A percentile compares a stretch with the other conserved stretches of the same genome.
These are phyloP conservation scores for Pagrus major DNA, from an alignment of 2,113 vertebrate genomes.

Conservation along the genomic window DNA sequence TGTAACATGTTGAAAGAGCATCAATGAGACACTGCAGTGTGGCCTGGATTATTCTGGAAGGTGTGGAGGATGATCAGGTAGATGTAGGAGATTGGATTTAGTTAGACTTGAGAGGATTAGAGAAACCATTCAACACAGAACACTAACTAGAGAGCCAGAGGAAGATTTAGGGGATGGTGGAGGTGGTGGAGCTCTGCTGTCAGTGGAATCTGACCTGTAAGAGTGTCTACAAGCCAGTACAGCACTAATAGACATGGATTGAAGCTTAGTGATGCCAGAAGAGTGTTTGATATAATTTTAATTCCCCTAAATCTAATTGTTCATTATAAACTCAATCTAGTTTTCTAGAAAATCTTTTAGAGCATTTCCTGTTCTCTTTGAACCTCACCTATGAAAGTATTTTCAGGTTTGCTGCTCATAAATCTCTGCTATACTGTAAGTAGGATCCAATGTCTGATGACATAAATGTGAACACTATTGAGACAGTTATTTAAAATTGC, in stretches of 20 bases:
- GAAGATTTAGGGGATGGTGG: constrained; percentile 35
- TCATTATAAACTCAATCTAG: too few species aligned
- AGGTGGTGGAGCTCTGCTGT: neutral
- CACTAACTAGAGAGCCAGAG: constrained; percentile 34
- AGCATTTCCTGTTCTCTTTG: too few species aligned
- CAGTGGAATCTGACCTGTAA: neutral
- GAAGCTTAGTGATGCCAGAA: neutral
- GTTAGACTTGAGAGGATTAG: constrained; percentile 68
- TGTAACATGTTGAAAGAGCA: constrained; percentile 7
- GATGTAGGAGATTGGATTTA: constrained; percentile 47
- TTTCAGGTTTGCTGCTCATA: neutral
- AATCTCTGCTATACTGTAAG: neutral
- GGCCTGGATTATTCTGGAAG: constrained; percentile 51
- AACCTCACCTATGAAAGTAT: neutral
- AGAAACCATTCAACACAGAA: constrained; percentile 46
- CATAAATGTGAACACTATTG: neutral
- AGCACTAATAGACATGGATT: neutral
- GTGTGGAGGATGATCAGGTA: constrained; percentile 27
- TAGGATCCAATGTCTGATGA: neutral
- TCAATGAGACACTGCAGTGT: neutral
- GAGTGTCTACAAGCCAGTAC: neutral
- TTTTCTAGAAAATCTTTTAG: too few species aligned
- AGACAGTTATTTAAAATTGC: neutral
- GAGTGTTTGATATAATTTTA: neutral
- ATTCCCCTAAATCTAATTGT: too few species aligned